Conservation (phyloP, 1,140 invertebrate genomes). For the Dendrolimus punctatus region DNA sequence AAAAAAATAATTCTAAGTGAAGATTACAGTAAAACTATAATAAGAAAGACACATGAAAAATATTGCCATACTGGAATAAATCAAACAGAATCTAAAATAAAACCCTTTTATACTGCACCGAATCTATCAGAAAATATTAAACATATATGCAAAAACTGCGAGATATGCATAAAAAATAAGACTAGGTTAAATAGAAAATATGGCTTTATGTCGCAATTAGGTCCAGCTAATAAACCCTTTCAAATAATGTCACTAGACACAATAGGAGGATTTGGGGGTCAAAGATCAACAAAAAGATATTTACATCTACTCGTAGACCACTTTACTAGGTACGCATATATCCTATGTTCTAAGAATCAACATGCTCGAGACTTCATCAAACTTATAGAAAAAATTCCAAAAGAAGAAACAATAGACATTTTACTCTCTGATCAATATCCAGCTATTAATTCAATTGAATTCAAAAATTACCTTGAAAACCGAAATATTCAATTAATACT, state of each 20-base stretch:
- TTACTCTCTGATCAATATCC: slow-evolving; percentile 2
- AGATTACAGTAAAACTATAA: slow-evolving; percentile 4
- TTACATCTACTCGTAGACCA: slow-evolving; percentile 1
- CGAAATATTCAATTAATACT: neutral
- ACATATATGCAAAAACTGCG: slow-evolving; percentile 2
- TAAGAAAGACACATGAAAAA: slow-evolving; percentile 3
- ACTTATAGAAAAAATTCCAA: neutral
- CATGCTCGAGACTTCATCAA: neutral
- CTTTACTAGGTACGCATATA: slow-evolving; percentile 2
- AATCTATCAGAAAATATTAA: slow-evolving; percentile 5
- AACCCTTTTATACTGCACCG: neutral
- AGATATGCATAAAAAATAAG: slow-evolving; percentile 9
- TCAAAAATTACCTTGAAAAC: neutral
- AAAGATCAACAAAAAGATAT: slow-evolving; percentile 1
- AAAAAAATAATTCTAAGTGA: slow-evolving; percentile 7
- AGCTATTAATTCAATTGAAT: slow-evolving; percentile 1
- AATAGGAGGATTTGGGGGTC: slow-evolving; percentile 7
- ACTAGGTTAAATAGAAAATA: slow-evolving; percentile 2
- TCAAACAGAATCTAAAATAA: slow-evolving; percentile 6
- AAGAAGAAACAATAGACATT: neutral
- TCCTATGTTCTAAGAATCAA: neutral
- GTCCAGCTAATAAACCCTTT: slow-evolving; percentile 16
- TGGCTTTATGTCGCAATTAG: slow-evolving; percentile 25
- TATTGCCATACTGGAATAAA: slow-evolving; percentile 3
- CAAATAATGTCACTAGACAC: slow-evolving; percentile 10